Evolutionary conservation across 2,888 invertebrate species (phyloP), one percentile per base, ranked within the genome.

Genomic region (Cephus pulcher): DNA sequence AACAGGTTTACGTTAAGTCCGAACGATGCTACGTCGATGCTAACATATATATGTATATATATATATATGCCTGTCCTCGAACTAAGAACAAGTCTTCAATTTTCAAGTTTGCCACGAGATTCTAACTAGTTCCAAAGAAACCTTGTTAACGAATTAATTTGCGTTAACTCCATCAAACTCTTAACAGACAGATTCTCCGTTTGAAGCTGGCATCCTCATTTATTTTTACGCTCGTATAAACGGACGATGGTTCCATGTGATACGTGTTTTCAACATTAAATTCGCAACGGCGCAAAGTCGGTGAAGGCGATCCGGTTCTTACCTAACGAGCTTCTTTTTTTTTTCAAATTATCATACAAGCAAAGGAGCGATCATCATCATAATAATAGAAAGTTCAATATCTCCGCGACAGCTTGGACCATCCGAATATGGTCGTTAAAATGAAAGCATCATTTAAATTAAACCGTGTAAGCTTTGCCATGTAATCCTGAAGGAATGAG

Each of bases 61-160:
- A 69, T 75, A 34, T 56, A 69, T 34, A 23, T 68, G 34, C 30
- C 40, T 70, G 9, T 23, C 74, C 77, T 80, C 70, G 76, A 80
- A 78, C 40, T 68, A 73, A 78, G 80, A 82, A 77, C 82, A 80
- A 81, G 82, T 78, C 78, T 81, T 56, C 34, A 69, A 76, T 73
- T 56, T n/a, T 76, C 77, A 82, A 83, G 80, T 79, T 80, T 75
- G 68, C 68, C 75, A 74, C 73, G 75, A 83, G 79, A 83, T 81
- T 80, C 82, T 76, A 82, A 83, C 83, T 83, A 83, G 84, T 84
- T 84, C 68, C 80, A 78, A 82, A 83, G 83, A 84, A 83, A 83
- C 76, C 83, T 83, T 83, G 82, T 84, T 83, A 84, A 82, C 80
- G 83, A 82, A 83, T 83, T 83, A 83, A 83, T 83, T 83, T 80